Base-by-base conservation (phyloP, 2,888 invertebrate genomes). In the Polyommatus iphigenia region DNA sequence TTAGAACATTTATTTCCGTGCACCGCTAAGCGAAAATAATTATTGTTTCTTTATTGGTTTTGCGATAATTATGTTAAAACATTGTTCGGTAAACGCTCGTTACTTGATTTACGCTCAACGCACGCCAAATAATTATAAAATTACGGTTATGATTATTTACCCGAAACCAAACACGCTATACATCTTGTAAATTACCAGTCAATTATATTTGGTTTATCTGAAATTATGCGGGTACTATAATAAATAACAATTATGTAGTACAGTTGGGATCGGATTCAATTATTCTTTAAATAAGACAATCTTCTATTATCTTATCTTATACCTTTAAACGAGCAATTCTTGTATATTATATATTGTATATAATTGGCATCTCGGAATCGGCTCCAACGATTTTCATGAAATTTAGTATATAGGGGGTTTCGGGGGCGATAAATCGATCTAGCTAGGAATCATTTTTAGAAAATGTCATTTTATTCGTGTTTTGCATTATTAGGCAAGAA, bases 71-170 rank as follows among this genome's bases (percentile, higher is more conserved):
- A 67, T 29, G 29, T 67, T 67, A 67, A 29, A 67, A 67, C 29
- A 67, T 15, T 67, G 67, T 32, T 32, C 67, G 32, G 29, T 67
- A 67, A 67, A 32, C 6, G 29, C 67, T 67, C 67, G 67, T 67
- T 67, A 67, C 32, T 67, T 67, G 67, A 67, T 67, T 67, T 32
- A 67, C 67, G 67, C 67, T 67, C 67, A 5, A 18, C 67, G 67
- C 67, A 29, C 13, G 67, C 24, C 67, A 67, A 67, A 67, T 62
- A 62, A 62, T 67, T 67, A 32, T 32, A 67, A 67, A 67, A 67
- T 67, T 67, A 67, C 67, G 18, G 67, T 67, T 67, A 67, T 67
- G 15, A 67, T 29, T 67, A 67, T 67, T 67, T 67, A 32, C 29
- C 67, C 32, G 29, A 32, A 67, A 13, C 67, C 67, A 32, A 32